These are phyloP conservation scores for Progne subis DNA, from an alignment of 2,113 vertebrate genomes.

Conservation along the genomic window DNA sequence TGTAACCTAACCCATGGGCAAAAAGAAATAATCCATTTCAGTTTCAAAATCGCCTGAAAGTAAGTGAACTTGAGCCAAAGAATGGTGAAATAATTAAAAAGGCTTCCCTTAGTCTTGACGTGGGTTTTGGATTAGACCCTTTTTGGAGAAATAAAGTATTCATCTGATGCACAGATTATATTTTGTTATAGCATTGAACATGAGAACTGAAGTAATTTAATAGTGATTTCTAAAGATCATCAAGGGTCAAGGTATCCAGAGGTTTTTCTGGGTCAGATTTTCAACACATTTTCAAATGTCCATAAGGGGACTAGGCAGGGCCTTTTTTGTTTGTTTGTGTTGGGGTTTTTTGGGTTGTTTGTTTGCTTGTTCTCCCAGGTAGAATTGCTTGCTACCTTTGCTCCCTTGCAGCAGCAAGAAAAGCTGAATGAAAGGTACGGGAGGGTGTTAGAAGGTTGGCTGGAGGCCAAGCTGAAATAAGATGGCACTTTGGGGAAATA, in stretches of 20 bases:
- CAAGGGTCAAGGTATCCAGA: not conserved
- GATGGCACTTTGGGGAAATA: not conserved
- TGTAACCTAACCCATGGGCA: not conserved
- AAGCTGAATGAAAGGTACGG: not conserved
- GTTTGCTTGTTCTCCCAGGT: not conserved
- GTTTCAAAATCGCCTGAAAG: constrained; percentile 2
- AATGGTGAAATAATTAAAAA: constrained; percentile 1
- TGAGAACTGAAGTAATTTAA: not conserved
- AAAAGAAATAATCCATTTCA: constrained; percentile 20
- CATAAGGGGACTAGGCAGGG: not conserved
- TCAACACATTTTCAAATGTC: not conserved
- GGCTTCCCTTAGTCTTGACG: not conserved
- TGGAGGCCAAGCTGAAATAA: not conserved
- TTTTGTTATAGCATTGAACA: not conserved
- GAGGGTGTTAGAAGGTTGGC: not conserved
- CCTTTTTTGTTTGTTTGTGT: too few species aligned
- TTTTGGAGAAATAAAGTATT: not conserved
- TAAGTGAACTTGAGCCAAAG: not conserved
- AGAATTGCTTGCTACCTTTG: not conserved
- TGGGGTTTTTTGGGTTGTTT: too few species aligned
- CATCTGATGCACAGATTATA: not conserved
- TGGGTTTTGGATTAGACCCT: not conserved
- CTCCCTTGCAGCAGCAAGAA: not conserved
- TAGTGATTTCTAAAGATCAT: not conserved
- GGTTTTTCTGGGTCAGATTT: not conserved